Percentiles rank a stretch among this genome's conserved stretches.
Conservation (phyloP, 2,888 invertebrate species). For the Antheraea assamensis region DNA sequence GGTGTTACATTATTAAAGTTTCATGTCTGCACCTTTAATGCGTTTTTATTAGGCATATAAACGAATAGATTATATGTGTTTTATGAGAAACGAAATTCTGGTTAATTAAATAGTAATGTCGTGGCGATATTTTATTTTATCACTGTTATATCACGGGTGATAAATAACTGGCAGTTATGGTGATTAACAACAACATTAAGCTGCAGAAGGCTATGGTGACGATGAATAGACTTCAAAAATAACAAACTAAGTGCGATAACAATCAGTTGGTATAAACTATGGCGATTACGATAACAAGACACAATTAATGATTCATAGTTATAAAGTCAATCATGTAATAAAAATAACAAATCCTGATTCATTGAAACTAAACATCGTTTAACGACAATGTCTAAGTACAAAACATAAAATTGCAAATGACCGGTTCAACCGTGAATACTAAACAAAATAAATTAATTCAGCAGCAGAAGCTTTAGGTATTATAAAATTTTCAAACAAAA, state of each 20-base stretch:
- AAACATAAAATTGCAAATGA: constrained; percentile 18
- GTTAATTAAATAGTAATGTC: too few relatives aligned
- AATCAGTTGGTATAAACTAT: background rate
- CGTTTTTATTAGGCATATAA: background rate
- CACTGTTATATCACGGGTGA: too few relatives aligned
- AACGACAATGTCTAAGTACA: constrained; percentile 4
- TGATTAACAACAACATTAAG: too few relatives aligned
- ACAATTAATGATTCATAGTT: background rate
- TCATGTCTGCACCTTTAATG: background rate
- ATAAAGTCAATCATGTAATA: background rate
- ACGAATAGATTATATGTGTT: too few relatives aligned
- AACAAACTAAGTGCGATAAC: background rate
- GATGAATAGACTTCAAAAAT: too few relatives aligned
- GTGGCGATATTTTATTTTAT: too few relatives aligned
- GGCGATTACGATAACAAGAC: background rate
- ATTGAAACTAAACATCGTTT: constrained; percentile 16
- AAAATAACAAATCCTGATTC: background rate
- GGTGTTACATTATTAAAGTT: background rate
- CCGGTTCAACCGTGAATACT: constrained; percentile 14
- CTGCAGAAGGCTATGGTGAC: too few relatives aligned
- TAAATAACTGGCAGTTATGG: too few relatives aligned
- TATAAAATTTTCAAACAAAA: constrained; percentile 22
- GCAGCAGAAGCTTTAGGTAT: constrained; percentile 21
- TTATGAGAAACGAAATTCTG: too few relatives aligned
- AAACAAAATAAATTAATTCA: constrained; percentile 24